These are phyloP conservation scores for Parazoanthus atlanticus DNA, from an alignment of 92 coral and sea anemone genomes.

Conservation along the genomic window DNA sequence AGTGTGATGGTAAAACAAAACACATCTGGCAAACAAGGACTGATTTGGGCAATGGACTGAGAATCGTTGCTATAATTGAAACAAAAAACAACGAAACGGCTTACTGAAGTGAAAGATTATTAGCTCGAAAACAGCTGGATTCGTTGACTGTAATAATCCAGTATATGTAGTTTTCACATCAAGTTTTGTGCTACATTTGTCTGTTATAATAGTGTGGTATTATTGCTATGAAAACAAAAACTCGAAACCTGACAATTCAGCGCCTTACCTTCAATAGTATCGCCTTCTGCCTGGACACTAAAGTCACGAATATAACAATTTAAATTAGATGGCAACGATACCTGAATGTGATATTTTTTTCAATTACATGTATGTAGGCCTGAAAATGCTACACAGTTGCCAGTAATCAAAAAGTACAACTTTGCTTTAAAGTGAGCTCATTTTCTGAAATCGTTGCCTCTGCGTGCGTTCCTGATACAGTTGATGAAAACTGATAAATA, in stretches of 20 bases:
- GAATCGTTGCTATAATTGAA: background rate
- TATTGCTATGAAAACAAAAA: background rate
- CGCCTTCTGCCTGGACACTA: background rate
- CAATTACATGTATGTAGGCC: too few species aligned
- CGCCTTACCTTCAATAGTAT: background rate
- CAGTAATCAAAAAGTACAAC: background rate
- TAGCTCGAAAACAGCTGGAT: background rate
- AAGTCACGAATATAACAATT: background rate
- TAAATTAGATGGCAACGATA: background rate
- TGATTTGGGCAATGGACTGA: background rate
- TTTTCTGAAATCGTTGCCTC: background rate
- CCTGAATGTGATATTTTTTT: background rate
- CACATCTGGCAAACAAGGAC: background rate
- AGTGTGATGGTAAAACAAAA: background rate
- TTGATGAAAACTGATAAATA: too few species aligned
- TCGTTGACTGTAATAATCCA: background rate
- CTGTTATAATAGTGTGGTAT: background rate
- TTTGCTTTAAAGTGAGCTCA: background rate
- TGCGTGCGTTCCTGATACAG: too few species aligned
- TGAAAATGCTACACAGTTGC: too few species aligned
- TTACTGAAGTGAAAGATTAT: too few species aligned
- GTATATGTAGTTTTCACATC: background rate
- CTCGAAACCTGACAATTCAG: background rate
- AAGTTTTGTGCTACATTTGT: background rate
- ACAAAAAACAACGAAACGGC: background rate